Evolutionary conservation across 2,113 vertebrate genomes (phyloP), one percentile per base, ranked within the genome.

Genomic region (Condylura cristata): DNA sequence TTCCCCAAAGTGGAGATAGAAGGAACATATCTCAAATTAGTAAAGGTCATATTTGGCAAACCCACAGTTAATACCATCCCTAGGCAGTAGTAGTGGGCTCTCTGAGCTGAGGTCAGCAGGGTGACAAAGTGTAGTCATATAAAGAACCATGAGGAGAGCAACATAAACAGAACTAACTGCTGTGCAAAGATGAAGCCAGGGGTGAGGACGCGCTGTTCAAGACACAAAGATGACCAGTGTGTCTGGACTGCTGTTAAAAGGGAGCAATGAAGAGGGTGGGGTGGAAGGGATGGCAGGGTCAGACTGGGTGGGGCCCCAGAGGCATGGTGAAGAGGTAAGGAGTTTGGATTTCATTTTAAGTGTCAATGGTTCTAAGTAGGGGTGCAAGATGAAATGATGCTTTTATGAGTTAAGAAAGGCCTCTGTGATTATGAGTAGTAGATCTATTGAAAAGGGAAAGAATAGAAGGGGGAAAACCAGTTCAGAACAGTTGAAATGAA

Each of bases 401-500:
- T 13, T 61, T 63, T 86, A 48, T 86, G 24, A 14, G 12, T 91
- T 71, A 75, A 51, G 48, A 89, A 86, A 89, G 53, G 30, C 68
- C 13, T 58, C 32, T 94, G 32, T 86, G 37, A 74, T 83, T 46
- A 78, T 10, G n/a, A n/a, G 10, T 39, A 26, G n/a, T 41, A 37
- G 2, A 82, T 39, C 37, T 83, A 32, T 37, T 56, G 32, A 13
- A 41, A 88, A 83, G 63, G 24, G 60, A 86, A 46, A 41, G 58
- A 72, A 32, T 32, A 18, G 14, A 79, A 75, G 26, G 70, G 82
- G 37, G 56, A 44, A 84, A 37, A 28, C 16, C 6, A 87, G 3
- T 75, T 70, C 74, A 89, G 76, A 88, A 9, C 20, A 66, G 60
- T 65, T 84, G 32, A 84, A 86, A 86, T 82, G 46, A 78, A 93